These are phyloP conservation scores for Notospermus geniculatus DNA, from an alignment of 1,140 invertebrate genomes.

Conservation along the genomic window DNA sequence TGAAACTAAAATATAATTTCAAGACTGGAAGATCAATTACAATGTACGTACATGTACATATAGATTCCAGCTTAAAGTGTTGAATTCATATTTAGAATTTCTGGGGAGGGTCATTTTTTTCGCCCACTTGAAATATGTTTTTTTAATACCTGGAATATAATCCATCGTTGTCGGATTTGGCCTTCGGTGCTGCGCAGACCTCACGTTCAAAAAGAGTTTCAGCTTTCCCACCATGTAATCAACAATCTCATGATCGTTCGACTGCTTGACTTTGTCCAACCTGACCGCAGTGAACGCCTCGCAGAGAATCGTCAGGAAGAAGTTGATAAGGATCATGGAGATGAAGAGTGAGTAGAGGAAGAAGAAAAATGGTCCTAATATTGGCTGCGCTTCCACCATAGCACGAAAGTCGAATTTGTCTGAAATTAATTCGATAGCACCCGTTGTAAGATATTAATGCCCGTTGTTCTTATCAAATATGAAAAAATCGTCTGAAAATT, in stretches of 20 bases:
- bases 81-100: too few relatives aligned
- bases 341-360: slow-evolving; percentile 4
- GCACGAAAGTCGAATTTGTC: slow-evolving; percentile 12
- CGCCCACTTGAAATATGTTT: too few relatives aligned
- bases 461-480: neutral
- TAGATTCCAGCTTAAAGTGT: too few relatives aligned
- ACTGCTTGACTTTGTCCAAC: neutral
- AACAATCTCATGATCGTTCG: slow-evolving; percentile 16
- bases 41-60: too few relatives aligned
- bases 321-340: slow-evolving; percentile 9
- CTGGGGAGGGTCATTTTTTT: too few relatives aligned
- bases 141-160: too few relatives aligned
- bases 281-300: slow-evolving; percentile 11
- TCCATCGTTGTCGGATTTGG: neutral
- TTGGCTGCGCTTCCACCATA: neutral
- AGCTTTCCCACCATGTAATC: slow-evolving; percentile 15
- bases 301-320: slow-evolving; percentile 9
- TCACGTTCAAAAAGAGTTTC: neutral
- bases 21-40: too few relatives aligned
- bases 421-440: neutral
- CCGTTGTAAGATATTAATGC: neutral
- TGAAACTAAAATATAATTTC: too few relatives aligned
- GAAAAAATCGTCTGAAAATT: too few relatives aligned
- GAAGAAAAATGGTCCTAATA: slow-evolving; percentile 6
- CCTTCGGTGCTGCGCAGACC: neutral